These are phyloP conservation scores for Anas capensis DNA, from an alignment of 2,797 vertebrate species.

Conservation along the genomic window DNA sequence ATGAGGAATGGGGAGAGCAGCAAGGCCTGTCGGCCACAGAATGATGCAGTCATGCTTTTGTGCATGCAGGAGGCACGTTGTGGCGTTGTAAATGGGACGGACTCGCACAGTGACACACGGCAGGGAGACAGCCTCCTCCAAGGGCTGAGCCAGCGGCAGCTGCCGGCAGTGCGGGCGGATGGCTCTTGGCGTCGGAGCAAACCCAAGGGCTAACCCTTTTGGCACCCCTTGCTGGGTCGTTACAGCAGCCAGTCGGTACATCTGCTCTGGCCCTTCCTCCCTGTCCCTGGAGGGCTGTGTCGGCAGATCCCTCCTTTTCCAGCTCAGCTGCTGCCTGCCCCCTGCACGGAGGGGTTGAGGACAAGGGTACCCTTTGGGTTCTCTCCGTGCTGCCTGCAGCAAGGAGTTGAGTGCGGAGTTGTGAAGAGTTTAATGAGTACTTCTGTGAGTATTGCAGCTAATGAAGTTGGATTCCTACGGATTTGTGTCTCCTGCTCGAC, in stretches of 20 bases:
- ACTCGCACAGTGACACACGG: rapidly evolving
- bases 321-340: not conserved
- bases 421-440: not conserved
- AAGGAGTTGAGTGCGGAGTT: not conserved
- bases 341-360: not conserved
- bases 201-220: not conserved
- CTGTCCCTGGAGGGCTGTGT: rapidly evolving
- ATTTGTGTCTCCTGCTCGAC: not conserved
- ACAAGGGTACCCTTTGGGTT: not conserved
- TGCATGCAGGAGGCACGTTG: not conserved
- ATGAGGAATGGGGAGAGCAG: not conserved
- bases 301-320: not conserved
- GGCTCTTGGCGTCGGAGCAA: not conserved
- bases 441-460: not conserved
- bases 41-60: not conserved
- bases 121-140: not conserved
- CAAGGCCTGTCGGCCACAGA: not conserved
- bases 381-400: not conserved
- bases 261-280: not conserved
- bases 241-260: not conserved
- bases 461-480: not conserved
- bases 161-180: not conserved
- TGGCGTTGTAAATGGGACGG: not conserved
- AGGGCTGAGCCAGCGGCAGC: not conserved
- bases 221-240: not conserved